A percentile compares a stretch with the other conserved stretches of the same genome.
These are phyloP conservation scores for Lepidurus packardi DNA, from an alignment of 1,140 invertebrate genomes.

Conservation along the genomic window DNA sequence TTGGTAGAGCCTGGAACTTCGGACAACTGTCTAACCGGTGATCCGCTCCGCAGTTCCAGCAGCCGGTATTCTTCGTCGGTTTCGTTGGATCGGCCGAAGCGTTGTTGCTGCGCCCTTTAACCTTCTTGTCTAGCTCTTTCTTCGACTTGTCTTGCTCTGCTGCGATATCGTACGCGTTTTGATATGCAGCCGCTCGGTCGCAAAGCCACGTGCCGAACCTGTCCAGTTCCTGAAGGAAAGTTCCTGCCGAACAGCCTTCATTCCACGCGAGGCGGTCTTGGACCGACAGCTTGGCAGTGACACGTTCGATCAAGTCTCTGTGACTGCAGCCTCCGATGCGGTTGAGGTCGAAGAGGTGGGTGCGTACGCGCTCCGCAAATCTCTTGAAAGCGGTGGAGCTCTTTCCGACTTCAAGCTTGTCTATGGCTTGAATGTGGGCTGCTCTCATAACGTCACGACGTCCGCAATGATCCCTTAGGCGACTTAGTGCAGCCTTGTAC, in stretches of 20 bases:
- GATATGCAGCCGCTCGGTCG: conserved; percentile 14
- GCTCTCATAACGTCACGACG: conserved; percentile 29
- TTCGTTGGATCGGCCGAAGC: neutral
- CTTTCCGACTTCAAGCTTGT: conserved; percentile 13
- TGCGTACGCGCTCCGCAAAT: conserved; percentile 16
- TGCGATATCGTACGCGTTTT: conserved; percentile 26
- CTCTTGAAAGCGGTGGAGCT: neutral
- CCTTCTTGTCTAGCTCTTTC: neutral
- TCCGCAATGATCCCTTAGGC: conserved; percentile 22
- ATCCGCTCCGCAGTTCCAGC: conserved; percentile 15
- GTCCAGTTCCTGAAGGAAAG: neutral
- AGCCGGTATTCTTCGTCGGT: neutral
- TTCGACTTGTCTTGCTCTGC: conserved; percentile 22
- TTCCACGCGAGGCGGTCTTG: conserved; percentile 25
- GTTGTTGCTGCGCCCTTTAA: no score
- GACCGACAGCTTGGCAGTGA: neutral
- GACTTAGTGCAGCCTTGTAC: conserved; percentile 25
- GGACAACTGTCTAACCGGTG: conserved; percentile 23
- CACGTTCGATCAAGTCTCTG: conserved; percentile 1
- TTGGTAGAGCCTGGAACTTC: conserved; percentile 24
- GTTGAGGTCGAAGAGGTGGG: conserved; percentile 3
- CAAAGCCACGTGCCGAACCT: conserved; percentile 23
- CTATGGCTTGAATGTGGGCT: conserved; percentile 23
- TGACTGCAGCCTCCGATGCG: neutral
- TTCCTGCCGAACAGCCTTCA: neutral